These are phyloP conservation scores for Galeopsomyia nigrocyanea DNA, from an alignment of 2,888 invertebrate genomes.

Conservation along the genomic window DNA sequence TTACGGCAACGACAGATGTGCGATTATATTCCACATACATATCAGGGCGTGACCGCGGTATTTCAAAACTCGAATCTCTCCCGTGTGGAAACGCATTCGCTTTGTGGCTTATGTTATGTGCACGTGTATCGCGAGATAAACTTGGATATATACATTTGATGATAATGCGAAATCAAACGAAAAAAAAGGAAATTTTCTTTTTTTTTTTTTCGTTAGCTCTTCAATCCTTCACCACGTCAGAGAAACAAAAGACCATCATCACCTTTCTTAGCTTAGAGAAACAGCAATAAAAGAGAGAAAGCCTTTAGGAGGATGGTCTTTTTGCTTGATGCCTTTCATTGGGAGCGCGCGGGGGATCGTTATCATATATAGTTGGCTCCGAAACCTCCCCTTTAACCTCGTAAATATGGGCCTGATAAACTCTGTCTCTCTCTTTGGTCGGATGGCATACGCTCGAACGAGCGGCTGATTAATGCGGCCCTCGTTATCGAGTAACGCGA, in stretches of 20 bases:
- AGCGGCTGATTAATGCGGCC: conserved; percentile 36
- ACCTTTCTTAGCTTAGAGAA: not conserved
- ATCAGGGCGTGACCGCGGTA: conserved; percentile 26
- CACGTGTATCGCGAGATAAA: no score
- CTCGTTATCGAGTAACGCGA: not conserved
- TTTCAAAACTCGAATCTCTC: conserved; percentile 6
- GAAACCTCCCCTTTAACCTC: conserved; percentile 12
- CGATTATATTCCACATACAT: not conserved
- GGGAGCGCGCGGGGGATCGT: conserved; percentile 17
- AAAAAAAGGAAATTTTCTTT: no score
- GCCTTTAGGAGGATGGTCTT: no score
- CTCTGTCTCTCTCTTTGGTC: not conserved
- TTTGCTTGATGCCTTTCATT: no score
- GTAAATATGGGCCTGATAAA: conserved; percentile 24
- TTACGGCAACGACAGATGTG: conserved; percentile 19
- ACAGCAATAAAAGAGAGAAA: no score
- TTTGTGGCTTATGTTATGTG: no score
- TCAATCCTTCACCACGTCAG: no score
- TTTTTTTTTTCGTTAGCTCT: no score
- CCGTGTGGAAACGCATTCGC: no score
- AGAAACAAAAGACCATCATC: conserved; percentile 2
- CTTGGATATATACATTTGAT: no score
- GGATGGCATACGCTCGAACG: conserved; percentile 8
- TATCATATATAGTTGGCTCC: conserved; percentile 25
- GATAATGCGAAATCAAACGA: no score